Evolutionary conservation across 2,797 vertebrate genomes (phyloP).

Genomic region (Esox lucius): DNA sequence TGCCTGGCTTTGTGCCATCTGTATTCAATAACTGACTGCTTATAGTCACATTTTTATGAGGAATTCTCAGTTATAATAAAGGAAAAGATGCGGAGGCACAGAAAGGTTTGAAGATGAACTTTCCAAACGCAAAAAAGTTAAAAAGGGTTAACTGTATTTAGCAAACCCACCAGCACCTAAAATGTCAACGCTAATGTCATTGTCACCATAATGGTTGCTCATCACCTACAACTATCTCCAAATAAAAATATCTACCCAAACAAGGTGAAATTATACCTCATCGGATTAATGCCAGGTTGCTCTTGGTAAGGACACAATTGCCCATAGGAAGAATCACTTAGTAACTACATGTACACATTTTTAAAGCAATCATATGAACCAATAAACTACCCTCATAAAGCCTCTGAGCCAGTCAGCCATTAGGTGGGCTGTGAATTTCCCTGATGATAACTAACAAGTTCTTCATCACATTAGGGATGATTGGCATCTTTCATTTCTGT

Average conservation of each 20-base stretch:
- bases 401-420: neutral
- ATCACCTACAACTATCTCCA: neutral
- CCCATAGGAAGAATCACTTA: slow-evolving; percentile 41
- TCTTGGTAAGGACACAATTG: neutral
- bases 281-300: neutral
- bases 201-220: neutral
- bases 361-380: slow-evolving; percentile 16
- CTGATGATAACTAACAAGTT: neutral
- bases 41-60: neutral
- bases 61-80: neutral
- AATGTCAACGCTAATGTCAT: neutral
- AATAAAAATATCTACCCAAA: slow-evolving; percentile 20
- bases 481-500: neutral
- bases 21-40: neutral
- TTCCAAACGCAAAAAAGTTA: neutral
- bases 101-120: neutral
- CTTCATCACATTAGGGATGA: neutral
- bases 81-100: neutral
- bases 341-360: slow-evolving; percentile 22
- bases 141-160: neutral
- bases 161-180: neutral
- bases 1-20: neutral
- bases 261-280: slow-evolving; percentile 3
- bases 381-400: slow-evolving; percentile 20
- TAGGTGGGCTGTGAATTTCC: neutral